A percentile compares a stretch with the other conserved stretches of the same genome.
These are phyloP conservation scores for Bunonema sp. DNA, from an alignment of 2,888 invertebrate genomes.

Conservation along the genomic window DNA sequence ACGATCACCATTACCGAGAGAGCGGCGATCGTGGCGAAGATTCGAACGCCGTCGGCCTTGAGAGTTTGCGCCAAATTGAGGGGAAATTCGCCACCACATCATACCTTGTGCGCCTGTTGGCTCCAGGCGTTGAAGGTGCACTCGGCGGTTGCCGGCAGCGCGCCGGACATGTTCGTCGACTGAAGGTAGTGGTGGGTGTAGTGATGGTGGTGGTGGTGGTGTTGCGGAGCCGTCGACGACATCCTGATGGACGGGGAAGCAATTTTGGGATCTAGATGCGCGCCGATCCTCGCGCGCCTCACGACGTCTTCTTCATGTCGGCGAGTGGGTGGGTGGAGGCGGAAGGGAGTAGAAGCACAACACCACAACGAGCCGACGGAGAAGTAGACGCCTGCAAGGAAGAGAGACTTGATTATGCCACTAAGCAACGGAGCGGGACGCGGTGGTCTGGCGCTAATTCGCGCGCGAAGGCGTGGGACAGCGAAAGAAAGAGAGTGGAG, in stretches of 20 bases:
- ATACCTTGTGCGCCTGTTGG: constrained; percentile 21
- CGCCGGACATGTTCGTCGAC: no score
- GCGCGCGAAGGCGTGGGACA: background rate
- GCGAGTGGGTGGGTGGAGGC: background rate
- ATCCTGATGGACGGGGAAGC: background rate
- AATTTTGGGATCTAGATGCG: background rate
- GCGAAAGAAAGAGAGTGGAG: background rate
- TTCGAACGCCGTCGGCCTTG: constrained; percentile 37
- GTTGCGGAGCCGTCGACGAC: background rate
- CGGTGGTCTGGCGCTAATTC: background rate
- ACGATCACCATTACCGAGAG: constrained; percentile 41
- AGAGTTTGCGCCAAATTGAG: background rate
- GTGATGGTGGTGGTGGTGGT: background rate
- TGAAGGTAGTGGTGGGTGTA: no score
- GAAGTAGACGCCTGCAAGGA: no score
- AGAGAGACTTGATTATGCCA: background rate
- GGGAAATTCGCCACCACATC: background rate
- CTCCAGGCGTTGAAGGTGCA: constrained; percentile 38
- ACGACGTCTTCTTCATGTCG: background rate
- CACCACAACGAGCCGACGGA: no score
- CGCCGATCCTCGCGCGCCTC: background rate
- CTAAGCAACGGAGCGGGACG: background rate
- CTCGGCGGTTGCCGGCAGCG: constrained; percentile 6
- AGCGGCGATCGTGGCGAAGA: constrained; percentile 41
- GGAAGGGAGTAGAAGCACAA: no score